Conservation (phyloP, 2,888 invertebrate species). For the Aethes cnicana region DNA sequence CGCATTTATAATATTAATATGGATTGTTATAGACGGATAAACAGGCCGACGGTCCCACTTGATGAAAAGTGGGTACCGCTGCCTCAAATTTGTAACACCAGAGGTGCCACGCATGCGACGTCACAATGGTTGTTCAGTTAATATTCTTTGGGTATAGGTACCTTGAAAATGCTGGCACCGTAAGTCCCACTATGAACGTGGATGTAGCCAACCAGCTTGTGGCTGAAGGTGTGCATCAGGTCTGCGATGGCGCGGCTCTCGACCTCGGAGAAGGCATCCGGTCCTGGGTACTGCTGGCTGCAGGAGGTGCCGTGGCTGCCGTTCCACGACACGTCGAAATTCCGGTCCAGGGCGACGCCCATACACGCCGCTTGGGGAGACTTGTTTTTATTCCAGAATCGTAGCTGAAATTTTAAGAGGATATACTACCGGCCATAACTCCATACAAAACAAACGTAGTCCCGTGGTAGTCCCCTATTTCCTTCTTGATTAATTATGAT, state of each 20-base stretch:
- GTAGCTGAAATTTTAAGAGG: not conserved
- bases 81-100: no score
- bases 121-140: no score
- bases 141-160: no score
- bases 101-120: no score
- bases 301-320: slow-evolving; percentile 48
- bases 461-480: no score
- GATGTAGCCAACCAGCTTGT: slow-evolving; percentile 63
- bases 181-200: slow-evolving; percentile 59
- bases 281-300: slow-evolving; percentile 60
- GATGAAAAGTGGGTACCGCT: no score
- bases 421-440: no score
- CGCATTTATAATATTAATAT: no score
- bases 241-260: slow-evolving; percentile 60
- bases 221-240: slow-evolving; percentile 58
- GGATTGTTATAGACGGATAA: no score
- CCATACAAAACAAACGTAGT: no score
- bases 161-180: slow-evolving; percentile 46
- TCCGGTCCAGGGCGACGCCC: slow-evolving; percentile 65
- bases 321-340: slow-evolving; percentile 68
- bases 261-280: slow-evolving; percentile 58
- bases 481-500: no score
- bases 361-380: slow-evolving; percentile 60
- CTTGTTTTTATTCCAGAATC: slow-evolving; percentile 50
- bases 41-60: no score